Evolutionary conservation across 2,888 invertebrate species (phyloP), one percentile per base, ranked within the genome.

Genomic region (Galerucella calmariensis): DNA sequence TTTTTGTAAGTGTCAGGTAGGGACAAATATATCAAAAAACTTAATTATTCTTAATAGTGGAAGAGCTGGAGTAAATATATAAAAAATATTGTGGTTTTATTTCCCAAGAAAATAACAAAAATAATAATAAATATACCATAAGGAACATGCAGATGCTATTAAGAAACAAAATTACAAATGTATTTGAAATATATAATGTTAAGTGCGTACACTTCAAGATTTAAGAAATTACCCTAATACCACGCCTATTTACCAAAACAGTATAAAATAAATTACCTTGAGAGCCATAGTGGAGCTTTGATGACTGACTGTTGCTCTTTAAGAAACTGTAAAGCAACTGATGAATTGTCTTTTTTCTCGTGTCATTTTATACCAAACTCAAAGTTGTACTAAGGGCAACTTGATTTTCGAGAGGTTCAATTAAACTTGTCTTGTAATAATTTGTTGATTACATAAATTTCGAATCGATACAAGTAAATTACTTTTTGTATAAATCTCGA

Each of bases 381-480:
- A 63, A 53, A 66, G 65, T 72, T 14, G 46, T 59, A 72, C 59
- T 56, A 70, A 77, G 69, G 74, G 74, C 77, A 75, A 74, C 74
- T 59, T 74, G n/a, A 48, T 69, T 65, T 59, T 69, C 35, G 63
- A 73, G 63, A 73, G 27, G 53, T 27, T 70, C 68, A 46, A 63
- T 65, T 16, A 72, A 69, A 48, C 44, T 20, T 12, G 61, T 69
- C 59, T 51, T 46, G 48, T 48, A 16, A 56, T 59, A 68, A 73
- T 53, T 73, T 65, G 16, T 69, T 35, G 11, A 46, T 63, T 51
- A 35, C 59, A 48, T 61, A 69, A 69, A 67, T 44, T 59, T 12
- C 41, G 16, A 51, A 67, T 51, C 8, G 27, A 59, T 27, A 59
- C 48, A 62, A 68, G 46, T 62, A 51, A 20, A 46, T 73, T 12